Evolutionary conservation across 1,140 invertebrate species (phyloP).

Genomic region (Orius insidiosus): DNA sequence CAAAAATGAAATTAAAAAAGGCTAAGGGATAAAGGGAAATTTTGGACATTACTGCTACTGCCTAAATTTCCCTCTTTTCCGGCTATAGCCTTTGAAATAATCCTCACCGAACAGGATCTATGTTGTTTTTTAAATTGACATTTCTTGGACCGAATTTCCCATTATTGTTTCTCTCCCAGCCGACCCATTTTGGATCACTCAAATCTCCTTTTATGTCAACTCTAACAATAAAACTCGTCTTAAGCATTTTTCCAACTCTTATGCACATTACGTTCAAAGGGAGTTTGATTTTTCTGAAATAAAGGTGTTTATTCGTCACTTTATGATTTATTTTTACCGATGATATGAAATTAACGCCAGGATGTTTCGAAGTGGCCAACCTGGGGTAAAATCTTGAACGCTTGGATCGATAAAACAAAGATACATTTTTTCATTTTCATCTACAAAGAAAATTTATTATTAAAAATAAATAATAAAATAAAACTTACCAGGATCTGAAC

Average conservation of each 20-base stretch:
- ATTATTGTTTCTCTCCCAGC: constrained; percentile 82
- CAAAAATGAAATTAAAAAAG: not conserved
- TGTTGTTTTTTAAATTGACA: constrained; percentile 60
- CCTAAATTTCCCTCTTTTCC: too few species aligned
- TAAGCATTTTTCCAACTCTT: constrained; percentile 9
- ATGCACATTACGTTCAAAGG: constrained; percentile 6
- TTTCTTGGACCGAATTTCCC: constrained; percentile 71
- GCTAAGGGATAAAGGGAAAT: constrained; percentile 4
- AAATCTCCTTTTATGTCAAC: not conserved
- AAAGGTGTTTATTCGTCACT: not conserved
- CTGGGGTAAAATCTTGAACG: constrained; percentile 44
- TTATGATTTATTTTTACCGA: constrained; percentile 27
- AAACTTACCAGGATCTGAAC: too few species aligned
- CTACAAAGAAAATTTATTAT: not conserved
- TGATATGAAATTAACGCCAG: constrained; percentile 50
- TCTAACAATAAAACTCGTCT: constrained; percentile 8
- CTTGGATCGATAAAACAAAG: constrained; percentile 75
- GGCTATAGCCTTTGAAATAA: too few species aligned
- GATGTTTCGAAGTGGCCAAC: constrained; percentile 77
- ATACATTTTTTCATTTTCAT: constrained; percentile 25
- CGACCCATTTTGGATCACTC: constrained; percentile 39
- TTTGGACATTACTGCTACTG: not conserved
- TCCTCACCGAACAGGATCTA: constrained; percentile 56
- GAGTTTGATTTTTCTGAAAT: not conserved
- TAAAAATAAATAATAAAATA: too few species aligned